Percentiles rank a stretch among this genome's conserved stretches.
These are phyloP conservation scores for Anisognathus igniventris DNA, from an alignment of 2,797 vertebrate species.

Conservation along the genomic window DNA sequence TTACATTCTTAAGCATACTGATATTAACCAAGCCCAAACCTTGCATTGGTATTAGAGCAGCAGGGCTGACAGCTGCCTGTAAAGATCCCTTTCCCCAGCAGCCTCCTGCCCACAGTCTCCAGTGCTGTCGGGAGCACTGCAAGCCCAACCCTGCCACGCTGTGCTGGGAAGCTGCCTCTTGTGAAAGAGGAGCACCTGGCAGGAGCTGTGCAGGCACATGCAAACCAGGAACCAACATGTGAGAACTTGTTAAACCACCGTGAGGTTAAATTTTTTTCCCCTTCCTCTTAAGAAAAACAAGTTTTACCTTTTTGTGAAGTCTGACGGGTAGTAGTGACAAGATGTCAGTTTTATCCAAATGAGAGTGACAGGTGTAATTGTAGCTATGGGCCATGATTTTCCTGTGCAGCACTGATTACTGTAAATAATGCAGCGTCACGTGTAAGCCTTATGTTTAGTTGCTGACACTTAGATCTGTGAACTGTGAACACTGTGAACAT, in stretches of 20 bases:
- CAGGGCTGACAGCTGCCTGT: not conserved
- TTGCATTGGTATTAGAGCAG: not conserved
- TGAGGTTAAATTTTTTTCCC: not conserved
- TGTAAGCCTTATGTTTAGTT: not conserved
- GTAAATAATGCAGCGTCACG: not conserved
- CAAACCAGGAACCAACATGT: accelerated
- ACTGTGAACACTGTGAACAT: not conserved
- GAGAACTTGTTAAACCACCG: not conserved
- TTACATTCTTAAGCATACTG: not conserved
- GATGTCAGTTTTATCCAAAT: not conserved
- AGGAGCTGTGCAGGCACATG: accelerated
- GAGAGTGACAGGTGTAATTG: not conserved
- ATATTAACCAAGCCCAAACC: not conserved
- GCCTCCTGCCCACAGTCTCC: not conserved
- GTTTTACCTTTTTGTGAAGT: not conserved
- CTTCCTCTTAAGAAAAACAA: not conserved
- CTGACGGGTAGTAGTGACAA: not conserved
- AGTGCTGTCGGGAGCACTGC: not conserved
- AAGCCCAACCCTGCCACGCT: not conserved
- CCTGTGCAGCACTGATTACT: not conserved
- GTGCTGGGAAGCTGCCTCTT: not conserved
- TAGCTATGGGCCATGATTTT: not conserved
- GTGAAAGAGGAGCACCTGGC: not conserved
- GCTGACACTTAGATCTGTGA: not conserved
- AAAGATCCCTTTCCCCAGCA: not conserved